A percentile compares a stretch with the other conserved stretches of the same genome.
Evolutionary conservation across 2,888 invertebrate species (phyloP).

Genomic region (Parascotia fuliginaria): DNA sequence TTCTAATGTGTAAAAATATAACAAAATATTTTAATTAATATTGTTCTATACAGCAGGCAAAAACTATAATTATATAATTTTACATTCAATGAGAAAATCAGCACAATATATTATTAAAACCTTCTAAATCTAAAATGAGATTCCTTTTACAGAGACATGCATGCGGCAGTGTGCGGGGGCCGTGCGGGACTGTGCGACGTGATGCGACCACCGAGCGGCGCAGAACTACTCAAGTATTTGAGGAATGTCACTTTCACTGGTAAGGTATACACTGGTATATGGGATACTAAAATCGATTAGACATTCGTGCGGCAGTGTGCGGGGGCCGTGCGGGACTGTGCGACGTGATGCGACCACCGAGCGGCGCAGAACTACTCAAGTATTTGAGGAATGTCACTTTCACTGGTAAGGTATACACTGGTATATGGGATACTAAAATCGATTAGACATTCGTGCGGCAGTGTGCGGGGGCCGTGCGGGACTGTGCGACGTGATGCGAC

Average conservation of each 20-base stretch:
- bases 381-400: slow-evolving; percentile 95
- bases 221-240: slow-evolving; percentile 92
- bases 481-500: slow-evolving; percentile 95
- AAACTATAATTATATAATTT: no score
- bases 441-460: slow-evolving; percentile 94
- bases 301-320: slow-evolving; percentile 95
- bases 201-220: slow-evolving; percentile 96
- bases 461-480: slow-evolving; percentile 91
- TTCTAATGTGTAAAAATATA: no score
- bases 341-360: slow-evolving; percentile 95
- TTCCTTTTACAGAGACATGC: slow-evolving; percentile 90
- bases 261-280: slow-evolving; percentile 67
- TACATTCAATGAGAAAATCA: no score
- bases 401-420: slow-evolving; percentile 87
- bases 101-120: no score
- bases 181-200: slow-evolving; percentile 92
- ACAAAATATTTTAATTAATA: no score
- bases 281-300: no score
- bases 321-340: slow-evolving; percentile 91
- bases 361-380: slow-evolving; percentile 93
- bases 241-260: slow-evolving; percentile 95
- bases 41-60: no score
- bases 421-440: no score
- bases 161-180: slow-evolving; percentile 91
- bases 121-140: not conserved